These are phyloP conservation scores for Leptodirus hochenwartii DNA, from an alignment of 2,888 invertebrate species.

Conservation along the genomic window DNA sequence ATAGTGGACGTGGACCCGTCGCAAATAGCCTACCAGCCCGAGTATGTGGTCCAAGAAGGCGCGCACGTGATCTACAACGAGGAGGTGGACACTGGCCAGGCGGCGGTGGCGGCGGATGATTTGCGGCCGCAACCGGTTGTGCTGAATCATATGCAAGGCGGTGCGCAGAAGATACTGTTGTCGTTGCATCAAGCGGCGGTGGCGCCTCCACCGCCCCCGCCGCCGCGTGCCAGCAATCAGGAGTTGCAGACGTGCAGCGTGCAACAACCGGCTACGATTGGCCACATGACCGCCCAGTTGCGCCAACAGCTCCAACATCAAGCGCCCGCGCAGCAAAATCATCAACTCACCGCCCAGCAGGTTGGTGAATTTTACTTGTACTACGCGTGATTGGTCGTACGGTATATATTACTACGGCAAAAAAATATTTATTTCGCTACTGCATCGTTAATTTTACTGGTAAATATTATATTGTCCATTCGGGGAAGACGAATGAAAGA, in stretches of 20 bases:
- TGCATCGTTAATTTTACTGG: too few species aligned
- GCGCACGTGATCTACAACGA: slow-evolving; percentile 20
- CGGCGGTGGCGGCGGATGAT: slow-evolving; percentile 11
- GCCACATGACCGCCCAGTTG: slow-evolving; percentile 9
- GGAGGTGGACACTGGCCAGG: slow-evolving; percentile 12
- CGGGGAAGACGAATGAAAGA: too few species aligned
- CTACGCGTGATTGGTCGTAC: too few species aligned
- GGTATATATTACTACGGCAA: too few species aligned
- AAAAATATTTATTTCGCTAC: too few species aligned
- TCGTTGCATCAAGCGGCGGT: background rate
- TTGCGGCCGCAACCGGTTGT: slow-evolving; percentile 18
- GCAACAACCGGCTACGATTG: too few species aligned
- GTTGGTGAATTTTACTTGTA: too few species aligned
- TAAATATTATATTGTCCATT: too few species aligned
- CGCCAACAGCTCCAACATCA: slow-evolving; percentile 12
- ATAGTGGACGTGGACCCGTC: slow-evolving; percentile 6
- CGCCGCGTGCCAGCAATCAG: too few species aligned
- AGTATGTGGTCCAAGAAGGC: slow-evolving; percentile 3
- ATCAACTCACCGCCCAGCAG: too few species aligned
- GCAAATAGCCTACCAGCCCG: slow-evolving; percentile 4
- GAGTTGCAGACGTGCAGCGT: too few species aligned
- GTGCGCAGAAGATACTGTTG: slow-evolving; percentile 4
- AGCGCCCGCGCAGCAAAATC: slow-evolving; percentile 5
- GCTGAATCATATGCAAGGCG: slow-evolving; percentile 18
- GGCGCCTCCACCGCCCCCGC: background rate